Conservation (phyloP, 2,888 invertebrate species). For the Temnothorax ravouxi region DNA sequence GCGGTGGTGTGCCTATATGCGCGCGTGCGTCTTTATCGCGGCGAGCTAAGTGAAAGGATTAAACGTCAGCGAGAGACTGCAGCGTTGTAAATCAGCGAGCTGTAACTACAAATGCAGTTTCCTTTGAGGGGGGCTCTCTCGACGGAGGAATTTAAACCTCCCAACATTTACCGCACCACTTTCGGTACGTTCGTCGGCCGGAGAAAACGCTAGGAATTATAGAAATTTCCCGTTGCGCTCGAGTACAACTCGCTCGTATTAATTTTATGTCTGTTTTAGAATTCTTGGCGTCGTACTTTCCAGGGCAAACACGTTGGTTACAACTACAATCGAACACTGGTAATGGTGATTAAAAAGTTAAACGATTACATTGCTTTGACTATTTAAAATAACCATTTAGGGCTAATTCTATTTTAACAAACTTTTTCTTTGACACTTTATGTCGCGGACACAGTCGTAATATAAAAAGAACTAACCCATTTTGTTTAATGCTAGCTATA, state of each 20-base stretch:
- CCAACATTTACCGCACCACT: conserved; percentile 40
- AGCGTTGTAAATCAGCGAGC: conserved; percentile 54
- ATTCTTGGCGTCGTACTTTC: conserved; percentile 6
- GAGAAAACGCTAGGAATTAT: conserved; percentile 35
- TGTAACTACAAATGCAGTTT: conserved; percentile 56
- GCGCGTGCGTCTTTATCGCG: conserved; percentile 54
- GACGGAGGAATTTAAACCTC: conserved; percentile 49
- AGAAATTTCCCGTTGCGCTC: conserved; percentile 41
- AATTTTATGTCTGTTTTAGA: conserved; percentile 35
- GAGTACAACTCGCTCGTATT: conserved; percentile 26
- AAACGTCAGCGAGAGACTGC: conserved; percentile 53
- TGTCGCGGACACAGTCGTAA: neutral
- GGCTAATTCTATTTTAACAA: neutral
- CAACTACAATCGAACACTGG: neutral
- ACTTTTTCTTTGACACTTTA: neutral
- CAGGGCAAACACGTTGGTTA: neutral
- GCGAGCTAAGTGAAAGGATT: conserved; percentile 57
- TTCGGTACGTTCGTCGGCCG: neutral
- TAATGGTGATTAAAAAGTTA: neutral
- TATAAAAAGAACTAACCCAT: neutral
- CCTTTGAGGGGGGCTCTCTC: conserved; percentile 36
- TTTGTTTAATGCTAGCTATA: neutral
- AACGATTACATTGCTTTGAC: neutral
- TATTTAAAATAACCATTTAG: neutral
- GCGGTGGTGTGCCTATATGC: neutral